Evolutionary conservation across 1,140 invertebrate species (phyloP), one percentile per base, ranked within the genome.

Genomic region (Acromyrmex charruanus): DNA sequence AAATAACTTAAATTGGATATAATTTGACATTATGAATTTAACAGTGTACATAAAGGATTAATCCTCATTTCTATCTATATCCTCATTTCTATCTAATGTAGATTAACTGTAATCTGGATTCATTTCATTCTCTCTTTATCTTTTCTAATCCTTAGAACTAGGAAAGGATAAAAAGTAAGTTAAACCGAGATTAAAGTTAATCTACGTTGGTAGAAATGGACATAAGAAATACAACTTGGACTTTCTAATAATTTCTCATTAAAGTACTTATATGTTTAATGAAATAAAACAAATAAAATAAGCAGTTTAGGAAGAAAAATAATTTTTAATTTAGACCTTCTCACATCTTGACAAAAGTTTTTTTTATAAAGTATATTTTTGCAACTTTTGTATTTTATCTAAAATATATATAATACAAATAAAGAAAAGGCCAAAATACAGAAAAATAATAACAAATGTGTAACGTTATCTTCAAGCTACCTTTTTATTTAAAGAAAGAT

Each of bases 191-290:
- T 44, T 44, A 44, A 44, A 44, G 39, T 44, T 44, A 44, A 44
- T 44, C 39, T 44, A 44, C 39, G 39, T 44, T 44, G 9, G 39
- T 44, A 44, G 39, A 44, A 44, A 44, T 10, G 39, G 39, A 10
- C 39, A 44, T 72, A 55, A 72, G 9, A 55, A 72, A 53, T 39
- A 21, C 35, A 74, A 35, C n/a, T 28, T 53, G 28, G n/a, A 58
- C 0, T 55, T n/a, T 74, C 10, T 35, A 35, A 74, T 14, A 72
- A 21, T 44, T 21, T 18, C 2, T 21, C 4, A 5, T 44, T 6
- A 21, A 44, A 68, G 21, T 68, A 68, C 5, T 21, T 68, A 58
- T 58, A 21, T 58, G 9, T 58, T 68, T 21, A 68, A 21, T 21
- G 4, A 21, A 44, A 18, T 65, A 9, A 68, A 68, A 68, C 16